phyloP scores from a whole-genome alignment of 2,888 invertebrate species.

The Anoncus sp. region DNA sequence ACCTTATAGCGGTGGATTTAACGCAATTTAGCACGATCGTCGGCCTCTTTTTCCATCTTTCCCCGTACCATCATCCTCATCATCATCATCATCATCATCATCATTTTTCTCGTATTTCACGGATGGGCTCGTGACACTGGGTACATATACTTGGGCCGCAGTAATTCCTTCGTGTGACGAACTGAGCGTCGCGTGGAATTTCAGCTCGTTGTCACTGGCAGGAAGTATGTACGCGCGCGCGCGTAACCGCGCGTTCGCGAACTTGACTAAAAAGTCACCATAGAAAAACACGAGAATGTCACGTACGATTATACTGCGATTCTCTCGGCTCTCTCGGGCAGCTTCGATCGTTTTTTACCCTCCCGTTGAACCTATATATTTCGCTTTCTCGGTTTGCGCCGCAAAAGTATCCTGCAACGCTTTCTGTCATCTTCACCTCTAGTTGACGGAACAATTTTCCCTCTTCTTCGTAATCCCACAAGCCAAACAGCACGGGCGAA shows the following conservation, averaged over 20 bases:
- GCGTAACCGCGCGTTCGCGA: conserved; percentile 60
- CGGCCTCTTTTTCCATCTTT: conserved; percentile 4
- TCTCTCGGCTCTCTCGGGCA: conserved; percentile 29
- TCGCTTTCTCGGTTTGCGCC: conserved; percentile 30
- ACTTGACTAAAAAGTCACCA: conserved; percentile 72
- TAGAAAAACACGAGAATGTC: conserved; percentile 55
- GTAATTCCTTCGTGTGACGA: conserved; percentile 6
- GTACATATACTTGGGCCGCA: neutral
- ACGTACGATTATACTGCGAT: conserved; percentile 56
- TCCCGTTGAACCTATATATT: conserved; percentile 2
- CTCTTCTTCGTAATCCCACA: conserved; percentile 6
- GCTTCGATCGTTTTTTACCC: conserved; percentile 29
- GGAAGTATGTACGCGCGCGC: conserved; percentile 71
- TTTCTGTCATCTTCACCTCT: conserved; percentile 1
- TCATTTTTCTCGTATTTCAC: conserved; percentile 7
- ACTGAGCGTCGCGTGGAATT: conserved; percentile 68
- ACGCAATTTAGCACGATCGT: conserved; percentile 4
- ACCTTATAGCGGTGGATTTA: neutral
- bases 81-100: conserved; percentile 16
- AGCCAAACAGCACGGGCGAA: conserved; percentile 5
- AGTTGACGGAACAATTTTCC: conserved; percentile 27
- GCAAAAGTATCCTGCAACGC: neutral
- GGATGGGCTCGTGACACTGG: neutral
- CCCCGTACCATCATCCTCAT: conserved; percentile 12
- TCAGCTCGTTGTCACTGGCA: conserved; percentile 70